Conservation (phyloP, 1,140 invertebrate genomes). For the Drosophila bocqueti region DNA sequence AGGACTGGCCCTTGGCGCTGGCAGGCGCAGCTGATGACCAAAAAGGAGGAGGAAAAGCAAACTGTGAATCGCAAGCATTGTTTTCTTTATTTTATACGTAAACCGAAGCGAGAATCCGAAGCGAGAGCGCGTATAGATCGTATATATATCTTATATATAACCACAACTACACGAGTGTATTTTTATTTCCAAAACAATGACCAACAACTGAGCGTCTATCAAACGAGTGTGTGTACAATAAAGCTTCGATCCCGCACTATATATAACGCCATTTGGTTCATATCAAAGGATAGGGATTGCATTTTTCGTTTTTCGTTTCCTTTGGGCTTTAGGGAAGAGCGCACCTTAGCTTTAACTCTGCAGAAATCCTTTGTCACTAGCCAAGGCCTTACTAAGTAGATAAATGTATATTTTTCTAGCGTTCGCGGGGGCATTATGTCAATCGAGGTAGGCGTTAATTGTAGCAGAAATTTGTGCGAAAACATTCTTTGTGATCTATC, state of each 20-base stretch:
- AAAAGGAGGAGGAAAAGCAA: constrained; percentile 68
- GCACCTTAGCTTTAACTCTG: constrained; percentile 44
- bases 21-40: constrained; percentile 53
- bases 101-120: constrained; percentile 15
- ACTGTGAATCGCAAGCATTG: constrained; percentile 77
- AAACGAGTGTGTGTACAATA: constrained; percentile 54
- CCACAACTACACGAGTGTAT: constrained; percentile 21
- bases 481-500: constrained; percentile 80
- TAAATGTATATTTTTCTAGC: constrained; percentile 74
- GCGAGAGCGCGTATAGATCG: constrained; percentile 39
- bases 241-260: constrained; percentile 23
- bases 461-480: constrained; percentile 76
- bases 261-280: constrained; percentile 36
- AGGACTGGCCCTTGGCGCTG: constrained; percentile 66
- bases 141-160: constrained; percentile 57
- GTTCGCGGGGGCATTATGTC: constrained; percentile 11
- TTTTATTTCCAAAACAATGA: constrained; percentile 60
- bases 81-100: constrained; percentile 67
- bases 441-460: constrained; percentile 62
- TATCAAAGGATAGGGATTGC: constrained; percentile 37
- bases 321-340: constrained; percentile 21
- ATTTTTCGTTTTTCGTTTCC: constrained; percentile 15
- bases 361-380: constrained; percentile 46
- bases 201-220: constrained; percentile 68
- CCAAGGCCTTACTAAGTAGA: constrained; percentile 50